Percentiles rank a stretch among this genome's conserved stretches.
Conservation (phyloP, 2,888 invertebrate species). For the Acanthoscelides obtectus region DNA sequence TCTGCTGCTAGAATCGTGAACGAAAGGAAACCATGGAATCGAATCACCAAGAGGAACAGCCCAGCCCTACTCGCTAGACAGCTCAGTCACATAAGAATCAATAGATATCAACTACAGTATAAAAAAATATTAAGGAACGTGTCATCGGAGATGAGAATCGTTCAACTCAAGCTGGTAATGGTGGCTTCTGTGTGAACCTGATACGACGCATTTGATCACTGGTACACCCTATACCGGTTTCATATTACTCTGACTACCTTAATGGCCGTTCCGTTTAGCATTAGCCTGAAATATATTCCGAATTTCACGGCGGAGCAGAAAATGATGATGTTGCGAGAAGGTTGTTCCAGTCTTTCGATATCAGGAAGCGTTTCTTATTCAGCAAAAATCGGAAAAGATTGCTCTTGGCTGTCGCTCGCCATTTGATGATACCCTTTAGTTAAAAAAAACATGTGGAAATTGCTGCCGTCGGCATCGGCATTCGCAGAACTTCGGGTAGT, state of each 20-base stretch:
- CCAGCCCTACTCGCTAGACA: too few species aligned
- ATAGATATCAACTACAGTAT: too few species aligned
- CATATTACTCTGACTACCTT: slow-evolving; percentile 27
- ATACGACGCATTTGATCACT: slow-evolving; percentile 28
- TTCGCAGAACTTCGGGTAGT: neutral
- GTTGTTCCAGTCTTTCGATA: neutral
- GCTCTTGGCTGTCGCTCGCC: neutral
- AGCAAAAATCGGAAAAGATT: neutral
- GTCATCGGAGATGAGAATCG: too few species aligned
- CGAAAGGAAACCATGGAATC: too few species aligned
- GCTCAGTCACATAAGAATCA: too few species aligned
- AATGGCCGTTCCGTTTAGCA: slow-evolving; percentile 20
- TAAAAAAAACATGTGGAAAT: neutral
- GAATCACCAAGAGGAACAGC: too few species aligned
- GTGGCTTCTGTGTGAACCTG: slow-evolving; percentile 21
- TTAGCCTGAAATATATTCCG: slow-evolving; percentile 13
- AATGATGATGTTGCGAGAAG: slow-evolving; percentile 10
- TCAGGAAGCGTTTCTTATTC: neutral
- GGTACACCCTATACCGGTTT: slow-evolving; percentile 30
- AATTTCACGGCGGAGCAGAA: slow-evolving; percentile 13
- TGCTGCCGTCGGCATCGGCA: neutral
- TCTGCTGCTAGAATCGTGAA: too few species aligned
- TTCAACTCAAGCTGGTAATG: too few species aligned
- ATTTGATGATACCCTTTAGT: neutral
- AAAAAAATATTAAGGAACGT: too few species aligned